Conservation (phyloP, 2,113 vertebrate species). For the Gymnogyps californianus region DNA sequence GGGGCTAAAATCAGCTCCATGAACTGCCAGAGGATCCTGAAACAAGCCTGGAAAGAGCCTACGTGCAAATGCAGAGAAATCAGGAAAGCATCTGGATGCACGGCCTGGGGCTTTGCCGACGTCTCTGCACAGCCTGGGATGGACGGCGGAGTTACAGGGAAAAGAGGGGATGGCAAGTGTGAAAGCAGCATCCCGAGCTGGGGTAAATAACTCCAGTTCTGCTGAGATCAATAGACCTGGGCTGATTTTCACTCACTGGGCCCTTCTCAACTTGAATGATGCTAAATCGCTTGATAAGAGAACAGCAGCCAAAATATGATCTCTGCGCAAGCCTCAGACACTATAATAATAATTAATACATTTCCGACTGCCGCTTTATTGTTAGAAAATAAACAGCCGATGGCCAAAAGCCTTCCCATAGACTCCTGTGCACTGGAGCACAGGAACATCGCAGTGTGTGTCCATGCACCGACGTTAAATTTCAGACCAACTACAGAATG, state of each 20-base stretch:
- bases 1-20: neutral
- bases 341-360: neutral
- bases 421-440: neutral
- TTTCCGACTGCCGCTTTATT: neutral
- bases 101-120: neutral
- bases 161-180: neutral
- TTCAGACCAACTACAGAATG: neutral
- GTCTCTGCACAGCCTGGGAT: neutral
- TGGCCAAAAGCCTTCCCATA: neutral
- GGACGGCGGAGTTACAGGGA: neutral
- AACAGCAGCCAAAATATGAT: neutral
- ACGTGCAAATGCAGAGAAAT: fast-evolving
- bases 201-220: neutral
- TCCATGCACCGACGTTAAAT: fast-evolving
- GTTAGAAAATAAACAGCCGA: neutral
- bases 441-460: neutral
- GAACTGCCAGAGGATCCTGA: neutral
- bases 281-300: neutral
- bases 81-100: neutral
- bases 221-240: neutral
- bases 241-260: neutral
- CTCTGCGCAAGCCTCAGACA: neutral
- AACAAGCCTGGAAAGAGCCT: neutral
- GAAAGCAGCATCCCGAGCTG: neutral
- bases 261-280: neutral